These are phyloP conservation scores for Psittacara wagleri DNA, from an alignment of 2,113 vertebrate species.

Conservation along the genomic window DNA sequence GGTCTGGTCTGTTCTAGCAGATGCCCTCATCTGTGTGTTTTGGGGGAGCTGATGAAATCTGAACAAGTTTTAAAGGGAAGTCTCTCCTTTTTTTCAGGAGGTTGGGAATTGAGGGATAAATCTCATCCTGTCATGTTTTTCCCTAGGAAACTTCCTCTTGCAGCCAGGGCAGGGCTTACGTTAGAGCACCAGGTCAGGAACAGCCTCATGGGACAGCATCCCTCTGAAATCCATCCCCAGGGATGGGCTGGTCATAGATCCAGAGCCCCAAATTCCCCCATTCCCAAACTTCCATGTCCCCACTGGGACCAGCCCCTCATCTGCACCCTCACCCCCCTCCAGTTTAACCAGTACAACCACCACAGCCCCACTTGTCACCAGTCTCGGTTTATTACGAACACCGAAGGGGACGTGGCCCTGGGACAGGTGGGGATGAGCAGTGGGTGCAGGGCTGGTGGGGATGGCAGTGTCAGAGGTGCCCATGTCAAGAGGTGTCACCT, in stretches of 20 bases:
- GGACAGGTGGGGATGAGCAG: not conserved
- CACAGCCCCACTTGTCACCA: not conserved
- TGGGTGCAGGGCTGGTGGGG: not conserved
- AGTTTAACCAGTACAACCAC: not conserved
- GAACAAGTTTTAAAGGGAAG: not conserved
- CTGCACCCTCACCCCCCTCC: not conserved
- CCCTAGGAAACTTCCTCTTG: not conserved
- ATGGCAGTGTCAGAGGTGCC: not conserved
- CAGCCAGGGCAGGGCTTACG: not conserved
- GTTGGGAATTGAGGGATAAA: not conserved
- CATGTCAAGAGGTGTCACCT: not conserved
- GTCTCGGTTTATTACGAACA: conserved; percentile 30
- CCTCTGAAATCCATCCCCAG: not conserved
- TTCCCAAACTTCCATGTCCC: rapidly evolving
- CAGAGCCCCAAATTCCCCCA: not conserved
- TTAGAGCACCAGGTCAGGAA: not conserved
- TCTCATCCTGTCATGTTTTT: not conserved
- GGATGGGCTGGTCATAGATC: not conserved
- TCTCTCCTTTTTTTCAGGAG: not conserved
- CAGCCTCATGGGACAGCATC: not conserved
- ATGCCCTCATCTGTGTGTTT: not conserved
- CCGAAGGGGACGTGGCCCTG: not conserved
- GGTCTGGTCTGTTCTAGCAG: not conserved
- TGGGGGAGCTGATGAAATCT: conserved; percentile 26
- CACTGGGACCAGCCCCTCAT: not conserved